A percentile compares a stretch with the other conserved stretches of the same genome.
Conservation (phyloP, 2,797 vertebrate species). For the Chelidonichthys spinosus region DNA sequence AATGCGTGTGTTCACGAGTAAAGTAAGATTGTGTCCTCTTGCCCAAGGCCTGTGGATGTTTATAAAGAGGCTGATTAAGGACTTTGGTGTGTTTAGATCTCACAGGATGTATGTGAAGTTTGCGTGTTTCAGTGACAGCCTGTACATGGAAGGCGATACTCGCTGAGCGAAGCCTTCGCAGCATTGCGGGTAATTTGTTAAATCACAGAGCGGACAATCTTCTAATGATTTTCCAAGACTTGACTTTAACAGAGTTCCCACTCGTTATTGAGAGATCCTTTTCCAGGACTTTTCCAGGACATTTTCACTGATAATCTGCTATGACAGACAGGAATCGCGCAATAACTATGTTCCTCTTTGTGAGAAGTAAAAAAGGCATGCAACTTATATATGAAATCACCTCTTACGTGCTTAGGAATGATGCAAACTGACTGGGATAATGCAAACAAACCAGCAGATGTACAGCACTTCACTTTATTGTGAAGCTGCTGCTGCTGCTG, state of each 20-base stretch:
- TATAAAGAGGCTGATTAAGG: constrained; percentile 78
- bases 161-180: constrained; percentile 32
- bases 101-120: constrained; percentile 77
- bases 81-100: constrained; percentile 76
- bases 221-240: constrained; percentile 74
- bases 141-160: constrained; percentile 73
- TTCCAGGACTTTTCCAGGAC: no score
- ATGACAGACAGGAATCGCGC: no score
- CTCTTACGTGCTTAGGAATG: no score
- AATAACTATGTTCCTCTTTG: no score
- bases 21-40: constrained; percentile 56
- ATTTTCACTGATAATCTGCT: no score
- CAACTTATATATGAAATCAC: no score
- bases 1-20: constrained; percentile 48
- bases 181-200: constrained; percentile 67
- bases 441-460: no score
- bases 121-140: constrained; percentile 74
- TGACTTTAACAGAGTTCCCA: constrained; percentile 23
- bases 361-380: no score
- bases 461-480: no score
- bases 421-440: no score
- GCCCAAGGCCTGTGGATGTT: constrained; percentile 67
- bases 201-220: constrained; percentile 59
- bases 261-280: no score
- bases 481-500: no score